Evolutionary conservation across 1,140 invertebrate genomes (phyloP).

Genomic region (Dreissena polymorpha): DNA sequence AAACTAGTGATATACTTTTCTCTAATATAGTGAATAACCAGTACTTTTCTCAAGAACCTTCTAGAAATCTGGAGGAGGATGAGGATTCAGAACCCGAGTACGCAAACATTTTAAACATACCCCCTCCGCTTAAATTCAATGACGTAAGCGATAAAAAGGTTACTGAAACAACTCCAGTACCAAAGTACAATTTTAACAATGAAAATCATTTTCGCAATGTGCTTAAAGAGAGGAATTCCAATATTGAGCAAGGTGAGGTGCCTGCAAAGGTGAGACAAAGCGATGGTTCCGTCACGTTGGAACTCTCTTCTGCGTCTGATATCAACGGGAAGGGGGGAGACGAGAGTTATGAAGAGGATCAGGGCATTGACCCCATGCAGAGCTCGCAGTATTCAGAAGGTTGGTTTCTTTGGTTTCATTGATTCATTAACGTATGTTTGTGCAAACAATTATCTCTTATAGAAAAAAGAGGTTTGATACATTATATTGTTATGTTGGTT

Average conservation of each 20-base stretch:
- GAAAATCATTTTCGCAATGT: slow-evolving; percentile 53
- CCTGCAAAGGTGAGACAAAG: slow-evolving; percentile 23
- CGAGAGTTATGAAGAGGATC: slow-evolving; percentile 20
- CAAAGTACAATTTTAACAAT: slow-evolving; percentile 45
- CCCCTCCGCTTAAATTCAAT: slow-evolving; percentile 43
- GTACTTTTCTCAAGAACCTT: slow-evolving; percentile 31
- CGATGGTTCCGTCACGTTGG: slow-evolving; percentile 42
- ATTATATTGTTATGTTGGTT: too few species aligned
- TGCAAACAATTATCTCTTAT: too few species aligned
- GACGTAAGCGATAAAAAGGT: slow-evolving; percentile 40
- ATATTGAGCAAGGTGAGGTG: slow-evolving; percentile 45
- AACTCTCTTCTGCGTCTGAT: slow-evolving; percentile 19
- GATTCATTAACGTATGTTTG: neutral
- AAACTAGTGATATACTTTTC: slow-evolving; percentile 53
- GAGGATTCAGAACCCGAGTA: slow-evolving; percentile 75
- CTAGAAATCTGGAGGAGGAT: slow-evolving; percentile 28
- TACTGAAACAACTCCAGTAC: slow-evolving; percentile 28
- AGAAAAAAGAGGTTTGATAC: too few species aligned
- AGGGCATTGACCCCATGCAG: slow-evolving; percentile 48
- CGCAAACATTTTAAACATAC: slow-evolving; percentile 72
- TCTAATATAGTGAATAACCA: slow-evolving; percentile 27
- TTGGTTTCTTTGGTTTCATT: neutral
- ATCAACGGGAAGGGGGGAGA: slow-evolving; percentile 30
- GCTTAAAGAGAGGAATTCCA: slow-evolving; percentile 49
- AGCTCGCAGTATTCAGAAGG: slow-evolving; percentile 55